Percentiles rank a stretch among this genome's conserved stretches.
phyloP scores from a whole-genome alignment of 2,888 invertebrate species.

The Diploptera punctata region DNA sequence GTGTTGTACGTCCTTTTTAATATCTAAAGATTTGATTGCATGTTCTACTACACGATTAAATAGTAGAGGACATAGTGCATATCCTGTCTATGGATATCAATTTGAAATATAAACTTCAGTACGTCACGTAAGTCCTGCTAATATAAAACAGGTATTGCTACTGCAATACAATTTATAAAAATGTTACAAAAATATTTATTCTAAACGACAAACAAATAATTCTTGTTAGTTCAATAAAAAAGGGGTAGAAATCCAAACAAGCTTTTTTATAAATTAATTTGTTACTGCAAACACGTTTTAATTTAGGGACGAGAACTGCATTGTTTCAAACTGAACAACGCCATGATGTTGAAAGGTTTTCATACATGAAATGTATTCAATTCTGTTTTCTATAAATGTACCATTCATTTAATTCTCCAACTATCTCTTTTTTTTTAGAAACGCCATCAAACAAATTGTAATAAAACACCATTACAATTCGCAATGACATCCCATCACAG shows the following conservation, averaged over 20 bases:
- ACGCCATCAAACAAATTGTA: constrained; percentile 37
- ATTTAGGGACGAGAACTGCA: constrained; percentile 17
- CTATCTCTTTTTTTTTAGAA: constrained; percentile 27
- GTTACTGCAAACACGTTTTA: constrained; percentile 20
- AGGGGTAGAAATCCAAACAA: neutral
- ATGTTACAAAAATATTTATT: neutral
- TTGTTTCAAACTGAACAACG: constrained; percentile 21
- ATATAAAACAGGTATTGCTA: too few relatives aligned
- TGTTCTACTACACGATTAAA: too few relatives aligned
- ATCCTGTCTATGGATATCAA: too few relatives aligned
- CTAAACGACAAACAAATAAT: neutral
- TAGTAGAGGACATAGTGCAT: too few relatives aligned
- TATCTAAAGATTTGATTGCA: too few relatives aligned
- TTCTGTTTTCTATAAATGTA: constrained; percentile 26
- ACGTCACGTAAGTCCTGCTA: too few relatives aligned
- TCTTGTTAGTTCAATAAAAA: neutral
- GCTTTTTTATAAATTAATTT: constrained; percentile 9
- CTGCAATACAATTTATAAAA: too few relatives aligned
- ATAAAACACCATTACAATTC: constrained; percentile 36
- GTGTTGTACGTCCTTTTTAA: too few relatives aligned
- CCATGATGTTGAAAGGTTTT: constrained; percentile 19
- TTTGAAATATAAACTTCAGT: too few relatives aligned
- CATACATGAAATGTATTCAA: constrained; percentile 23
- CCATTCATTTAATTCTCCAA: constrained; percentile 25
- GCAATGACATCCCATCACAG: constrained; percentile 35